These are phyloP conservation scores for Dermochelys coriacea DNA, from an alignment of 2,797 vertebrate genomes.

Conservation along the genomic window DNA sequence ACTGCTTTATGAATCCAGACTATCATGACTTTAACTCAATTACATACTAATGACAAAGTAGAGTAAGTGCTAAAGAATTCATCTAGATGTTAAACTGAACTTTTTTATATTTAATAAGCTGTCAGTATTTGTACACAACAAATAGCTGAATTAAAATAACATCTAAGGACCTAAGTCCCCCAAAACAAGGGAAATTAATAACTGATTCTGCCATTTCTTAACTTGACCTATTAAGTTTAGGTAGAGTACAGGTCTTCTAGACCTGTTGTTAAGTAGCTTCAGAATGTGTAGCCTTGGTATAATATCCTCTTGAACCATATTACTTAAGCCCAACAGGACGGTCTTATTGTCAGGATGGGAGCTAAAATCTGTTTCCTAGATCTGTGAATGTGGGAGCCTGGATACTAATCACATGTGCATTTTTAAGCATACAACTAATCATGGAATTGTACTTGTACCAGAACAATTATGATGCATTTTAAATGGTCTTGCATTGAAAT, in stretches of 20 bases:
- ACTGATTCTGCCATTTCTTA: neutral
- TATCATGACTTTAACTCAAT: fast-evolving
- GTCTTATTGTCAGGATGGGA: neutral
- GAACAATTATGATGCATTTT: neutral
- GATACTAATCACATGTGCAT: neutral
- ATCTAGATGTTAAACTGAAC: neutral
- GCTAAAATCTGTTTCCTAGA: neutral
- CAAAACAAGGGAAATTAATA: neutral
- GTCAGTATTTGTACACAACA: neutral
- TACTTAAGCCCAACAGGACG: neutral
- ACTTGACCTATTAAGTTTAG: neutral
- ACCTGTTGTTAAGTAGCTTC: neutral
- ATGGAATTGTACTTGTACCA: neutral
- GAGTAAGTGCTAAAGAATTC: neutral
- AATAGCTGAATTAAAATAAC: neutral
- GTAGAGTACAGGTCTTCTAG: neutral
- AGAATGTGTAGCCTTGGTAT: neutral
- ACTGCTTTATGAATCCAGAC: neutral
- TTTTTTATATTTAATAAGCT: neutral
- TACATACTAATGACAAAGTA: neutral
- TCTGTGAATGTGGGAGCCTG: neutral
- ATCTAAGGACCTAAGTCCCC: neutral
- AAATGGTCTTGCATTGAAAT: neutral
- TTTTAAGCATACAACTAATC: neutral
- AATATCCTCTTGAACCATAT: neutral